Conservation (phyloP, 2,888 invertebrate genomes). For the Agrilus mali region DNA sequence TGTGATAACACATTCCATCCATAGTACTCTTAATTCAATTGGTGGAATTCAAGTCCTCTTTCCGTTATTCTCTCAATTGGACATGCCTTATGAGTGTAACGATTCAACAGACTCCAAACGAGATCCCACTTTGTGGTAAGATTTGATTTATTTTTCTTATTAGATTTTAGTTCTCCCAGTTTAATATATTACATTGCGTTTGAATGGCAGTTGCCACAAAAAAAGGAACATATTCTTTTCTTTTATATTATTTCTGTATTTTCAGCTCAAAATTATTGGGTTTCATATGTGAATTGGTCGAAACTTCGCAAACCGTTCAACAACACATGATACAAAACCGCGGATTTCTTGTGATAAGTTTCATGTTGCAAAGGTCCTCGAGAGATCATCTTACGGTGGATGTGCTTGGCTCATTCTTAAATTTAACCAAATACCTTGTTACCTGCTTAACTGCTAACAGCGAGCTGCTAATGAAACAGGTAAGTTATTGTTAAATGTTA, state of each 20-base stretch:
- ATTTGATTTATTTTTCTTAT: neutral
- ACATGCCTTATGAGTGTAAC: slow-evolving; percentile 76
- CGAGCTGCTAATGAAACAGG: slow-evolving; percentile 84
- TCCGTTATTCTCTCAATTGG: slow-evolving; percentile 94
- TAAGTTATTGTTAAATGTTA: slow-evolving; percentile 31
- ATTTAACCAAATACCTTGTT: slow-evolving; percentile 84
- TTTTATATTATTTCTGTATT: slow-evolving; percentile 12
- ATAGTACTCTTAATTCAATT: slow-evolving; percentile 96
- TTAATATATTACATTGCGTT: neutral
- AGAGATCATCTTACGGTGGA: slow-evolving; percentile 89
- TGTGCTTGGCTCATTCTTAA: slow-evolving; percentile 83
- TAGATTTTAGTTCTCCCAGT: neutral
- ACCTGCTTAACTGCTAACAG: slow-evolving; percentile 88
- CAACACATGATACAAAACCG: slow-evolving; percentile 99
- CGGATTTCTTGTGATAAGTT: slow-evolving; percentile 96
- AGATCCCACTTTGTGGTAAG: slow-evolving; percentile 81
- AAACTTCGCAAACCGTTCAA: slow-evolving; percentile 93
- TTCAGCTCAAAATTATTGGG: slow-evolving; percentile 87
- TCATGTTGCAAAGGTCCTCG: slow-evolving; percentile 86
- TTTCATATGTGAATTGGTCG: slow-evolving; percentile 94
- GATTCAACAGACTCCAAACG: slow-evolving; percentile 62
- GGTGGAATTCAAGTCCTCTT: slow-evolving; percentile 97
- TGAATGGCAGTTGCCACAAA: neutral
- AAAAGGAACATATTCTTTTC: too few relatives aligned
- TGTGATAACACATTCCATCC: slow-evolving; percentile 97